Conservation (phyloP, 2,888 invertebrate genomes). For the Teinopalpus imperialis region DNA sequence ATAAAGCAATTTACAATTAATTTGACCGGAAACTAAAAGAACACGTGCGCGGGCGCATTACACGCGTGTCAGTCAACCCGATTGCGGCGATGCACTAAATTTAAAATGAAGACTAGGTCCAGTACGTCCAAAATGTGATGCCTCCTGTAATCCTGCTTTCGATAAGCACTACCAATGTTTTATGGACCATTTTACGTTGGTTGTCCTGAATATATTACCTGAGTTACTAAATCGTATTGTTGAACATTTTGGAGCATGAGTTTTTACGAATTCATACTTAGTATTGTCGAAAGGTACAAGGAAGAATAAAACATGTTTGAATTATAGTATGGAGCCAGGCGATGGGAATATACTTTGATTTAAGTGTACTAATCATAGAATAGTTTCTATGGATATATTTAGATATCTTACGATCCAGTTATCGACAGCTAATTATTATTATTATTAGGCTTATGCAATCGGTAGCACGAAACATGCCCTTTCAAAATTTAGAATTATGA, state of each 20-base stretch:
- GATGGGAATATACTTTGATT: no score
- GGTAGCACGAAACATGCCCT: no score
- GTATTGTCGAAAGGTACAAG: no score
- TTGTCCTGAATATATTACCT: constrained; percentile 12
- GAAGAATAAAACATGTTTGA: no score
- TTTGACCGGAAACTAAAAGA: constrained; percentile 19
- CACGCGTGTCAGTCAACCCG: constrained; percentile 52
- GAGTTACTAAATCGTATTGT: constrained; percentile 1
- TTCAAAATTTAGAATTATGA: no score
- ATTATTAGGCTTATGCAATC: no score
- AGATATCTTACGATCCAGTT: no score
- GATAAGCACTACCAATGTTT: not conserved
- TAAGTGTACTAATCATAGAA: no score
- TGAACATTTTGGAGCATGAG: not conserved
- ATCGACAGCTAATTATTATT: no score
- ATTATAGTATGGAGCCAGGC: no score
- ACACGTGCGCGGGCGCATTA: constrained; percentile 40
- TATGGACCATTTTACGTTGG: constrained; percentile 17
- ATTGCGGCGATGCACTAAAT: constrained; percentile 61
- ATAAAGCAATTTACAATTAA: constrained; percentile 27
- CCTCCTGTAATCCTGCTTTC: constrained; percentile 23
- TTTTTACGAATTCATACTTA: not conserved
- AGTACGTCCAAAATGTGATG: constrained; percentile 30
- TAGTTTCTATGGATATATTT: no score
- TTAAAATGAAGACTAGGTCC: constrained; percentile 39